These are phyloP conservation scores for Parapsyche elsis DNA, from an alignment of 1,140 invertebrate species.

Conservation along the genomic window DNA sequence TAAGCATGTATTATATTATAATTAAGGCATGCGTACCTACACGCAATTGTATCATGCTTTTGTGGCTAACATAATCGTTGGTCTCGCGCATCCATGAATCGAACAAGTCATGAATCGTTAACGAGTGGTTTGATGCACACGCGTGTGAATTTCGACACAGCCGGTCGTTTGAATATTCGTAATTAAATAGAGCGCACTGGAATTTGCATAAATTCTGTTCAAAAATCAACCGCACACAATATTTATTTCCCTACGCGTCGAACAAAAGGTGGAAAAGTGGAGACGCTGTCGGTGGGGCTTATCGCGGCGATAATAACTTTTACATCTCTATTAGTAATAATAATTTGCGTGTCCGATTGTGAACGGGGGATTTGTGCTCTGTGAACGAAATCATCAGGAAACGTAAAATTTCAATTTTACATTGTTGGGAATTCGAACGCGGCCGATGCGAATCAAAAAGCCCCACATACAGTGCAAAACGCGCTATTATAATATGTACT, in stretches of 20 bases:
- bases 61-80: no score
- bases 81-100: neutral
- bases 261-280: neutral
- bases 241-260: neutral
- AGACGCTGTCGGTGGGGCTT: neutral
- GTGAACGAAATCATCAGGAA: constrained; percentile 16
- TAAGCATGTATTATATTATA: no score
- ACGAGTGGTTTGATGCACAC: neutral
- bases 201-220: neutral
- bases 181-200: no score
- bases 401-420: constrained; percentile 34
- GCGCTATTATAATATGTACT: neutral
- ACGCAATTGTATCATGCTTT: no score
- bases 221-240: neutral
- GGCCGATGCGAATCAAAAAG: neutral
- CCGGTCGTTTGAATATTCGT: no score
- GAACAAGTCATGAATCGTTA: constrained; percentile 10
- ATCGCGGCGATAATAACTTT: neutral
- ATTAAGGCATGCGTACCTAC: no score
- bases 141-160: constrained; percentile 28
- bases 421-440: constrained; percentile 29
- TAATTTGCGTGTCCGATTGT: constrained; percentile 1
- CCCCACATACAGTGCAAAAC: neutral
- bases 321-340: constrained; percentile 2
- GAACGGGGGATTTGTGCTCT: constrained; percentile 21